Percentiles rank a stretch among this genome's conserved stretches.
phyloP scores from a whole-genome alignment of 2,888 invertebrate species.

The Nomada flava region DNA sequence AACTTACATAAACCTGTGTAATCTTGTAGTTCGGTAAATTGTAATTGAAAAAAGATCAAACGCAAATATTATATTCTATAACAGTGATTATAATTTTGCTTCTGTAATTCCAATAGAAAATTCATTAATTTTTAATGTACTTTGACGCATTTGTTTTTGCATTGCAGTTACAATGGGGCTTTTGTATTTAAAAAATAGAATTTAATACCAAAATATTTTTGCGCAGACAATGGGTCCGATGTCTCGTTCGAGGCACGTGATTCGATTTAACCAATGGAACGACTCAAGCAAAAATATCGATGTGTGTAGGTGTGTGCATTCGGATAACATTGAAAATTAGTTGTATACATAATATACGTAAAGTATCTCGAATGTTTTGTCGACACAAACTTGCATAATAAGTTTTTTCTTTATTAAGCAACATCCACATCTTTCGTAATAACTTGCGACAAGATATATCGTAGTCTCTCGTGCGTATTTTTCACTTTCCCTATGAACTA shows the following conservation, averaged over 20 bases:
- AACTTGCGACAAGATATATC: background rate
- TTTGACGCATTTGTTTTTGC: background rate
- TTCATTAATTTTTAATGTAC: background rate
- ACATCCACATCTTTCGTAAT: background rate
- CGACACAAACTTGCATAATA: conserved; percentile 9
- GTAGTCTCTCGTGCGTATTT: background rate
- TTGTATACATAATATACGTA: conserved; percentile 8
- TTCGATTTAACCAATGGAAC: conserved; percentile 24
- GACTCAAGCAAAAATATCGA: conserved; percentile 17
- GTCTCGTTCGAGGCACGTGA: conserved; percentile 36
- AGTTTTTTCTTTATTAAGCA: conserved; percentile 5
- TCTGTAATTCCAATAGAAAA: background rate
- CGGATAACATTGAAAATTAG: conserved; percentile 41
- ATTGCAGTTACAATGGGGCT: background rate
- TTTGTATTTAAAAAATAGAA: background rate
- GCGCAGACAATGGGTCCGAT: background rate
- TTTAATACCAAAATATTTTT: conserved; percentile 24
- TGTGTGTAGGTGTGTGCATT: conserved; percentile 1
- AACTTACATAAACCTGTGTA: background rate
- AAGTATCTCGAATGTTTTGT: conserved; percentile 21
- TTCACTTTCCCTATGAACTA: conserved; percentile 7
- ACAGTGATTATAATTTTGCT: background rate
- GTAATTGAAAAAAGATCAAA: background rate
- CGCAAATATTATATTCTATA: background rate
- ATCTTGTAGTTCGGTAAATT: background rate